Evolutionary conservation across 2,888 invertebrate genomes (phyloP).

Genomic region (Watsonalla binaria): DNA sequence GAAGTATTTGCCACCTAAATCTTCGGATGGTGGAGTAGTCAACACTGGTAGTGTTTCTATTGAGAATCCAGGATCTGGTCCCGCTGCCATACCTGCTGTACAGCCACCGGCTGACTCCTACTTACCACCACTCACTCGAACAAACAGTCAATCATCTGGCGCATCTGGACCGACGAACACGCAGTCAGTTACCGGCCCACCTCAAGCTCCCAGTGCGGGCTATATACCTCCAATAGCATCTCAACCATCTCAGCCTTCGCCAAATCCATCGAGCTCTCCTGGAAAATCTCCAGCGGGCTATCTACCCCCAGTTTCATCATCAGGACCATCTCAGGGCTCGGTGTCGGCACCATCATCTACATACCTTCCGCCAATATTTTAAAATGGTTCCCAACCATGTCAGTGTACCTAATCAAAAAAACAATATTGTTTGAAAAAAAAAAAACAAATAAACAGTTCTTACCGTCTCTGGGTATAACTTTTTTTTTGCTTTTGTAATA

Average conservation of each 20-base stretch:
- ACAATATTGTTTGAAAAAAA: too few relatives aligned
- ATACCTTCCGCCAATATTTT: constrained; percentile 59
- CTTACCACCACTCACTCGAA: constrained; percentile 30
- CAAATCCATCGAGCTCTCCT: constrained; percentile 12
- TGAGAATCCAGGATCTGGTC: constrained; percentile 9
- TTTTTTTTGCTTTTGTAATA: too few relatives aligned
- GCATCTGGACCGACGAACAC: constrained; percentile 10
- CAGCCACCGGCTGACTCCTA: constrained; percentile 29
- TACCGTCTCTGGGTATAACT: too few relatives aligned
- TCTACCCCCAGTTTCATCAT: constrained; percentile 34
- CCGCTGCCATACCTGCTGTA: constrained; percentile 12
- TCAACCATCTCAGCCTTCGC: constrained; percentile 17
- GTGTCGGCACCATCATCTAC: constrained; percentile 47
- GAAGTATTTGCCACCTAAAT: constrained; percentile 53
- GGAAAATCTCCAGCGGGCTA: constrained; percentile 27
- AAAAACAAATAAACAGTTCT: too few relatives aligned
- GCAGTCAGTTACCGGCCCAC: constrained; percentile 10
- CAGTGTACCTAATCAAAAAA: neutral
- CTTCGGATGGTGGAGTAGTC: constrained; percentile 12
- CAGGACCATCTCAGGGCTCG: constrained; percentile 15
- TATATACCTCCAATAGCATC: constrained; percentile 29
- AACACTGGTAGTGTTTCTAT: constrained; percentile 18
- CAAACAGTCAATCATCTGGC: constrained; percentile 9
- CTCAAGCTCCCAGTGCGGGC: constrained; percentile 22
- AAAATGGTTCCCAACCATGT: constrained; percentile 12